These are phyloP conservation scores for Lasioglossum lativentre DNA, from an alignment of 2,888 invertebrate species.

Conservation along the genomic window DNA sequence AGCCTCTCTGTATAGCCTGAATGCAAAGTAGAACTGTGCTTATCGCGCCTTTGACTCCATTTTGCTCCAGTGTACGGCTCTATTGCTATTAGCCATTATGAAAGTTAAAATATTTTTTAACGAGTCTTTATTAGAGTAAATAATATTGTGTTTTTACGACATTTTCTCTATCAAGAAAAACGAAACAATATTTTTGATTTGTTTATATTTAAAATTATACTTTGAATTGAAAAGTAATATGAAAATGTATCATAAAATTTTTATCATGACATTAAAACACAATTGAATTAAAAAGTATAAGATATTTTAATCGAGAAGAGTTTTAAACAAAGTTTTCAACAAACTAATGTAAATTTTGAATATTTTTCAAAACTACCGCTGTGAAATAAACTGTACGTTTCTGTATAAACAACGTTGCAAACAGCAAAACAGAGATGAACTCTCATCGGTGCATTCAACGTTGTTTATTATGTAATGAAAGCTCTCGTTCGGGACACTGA, in stretches of 20 bases:
- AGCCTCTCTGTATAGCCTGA: neutral
- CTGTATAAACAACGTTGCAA: neutral
- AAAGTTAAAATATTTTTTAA: neutral
- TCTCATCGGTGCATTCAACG: neutral
- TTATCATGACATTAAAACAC: neutral
- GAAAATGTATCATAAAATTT: neutral
- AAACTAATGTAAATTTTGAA: neutral
- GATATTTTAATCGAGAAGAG: neutral
- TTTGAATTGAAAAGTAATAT: neutral
- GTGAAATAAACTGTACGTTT: too few species aligned
- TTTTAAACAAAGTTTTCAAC: too few species aligned
- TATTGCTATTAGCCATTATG: neutral
- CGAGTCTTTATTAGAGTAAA: neutral
- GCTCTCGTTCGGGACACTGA: neutral
- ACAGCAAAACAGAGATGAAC: neutral
- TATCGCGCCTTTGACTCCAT: neutral
- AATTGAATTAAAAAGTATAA: neutral
- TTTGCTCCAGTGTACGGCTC: neutral
- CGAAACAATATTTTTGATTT: neutral
- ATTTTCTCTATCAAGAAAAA: neutral
- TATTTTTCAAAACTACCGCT: too few species aligned
- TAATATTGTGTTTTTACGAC: neutral
- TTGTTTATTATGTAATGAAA: neutral
- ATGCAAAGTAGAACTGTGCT: slow-evolving; percentile 7
- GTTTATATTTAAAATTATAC: neutral